phyloP scores from a whole-genome alignment of 2,797 vertebrate species.

The Gymnothorax javanicus region DNA sequence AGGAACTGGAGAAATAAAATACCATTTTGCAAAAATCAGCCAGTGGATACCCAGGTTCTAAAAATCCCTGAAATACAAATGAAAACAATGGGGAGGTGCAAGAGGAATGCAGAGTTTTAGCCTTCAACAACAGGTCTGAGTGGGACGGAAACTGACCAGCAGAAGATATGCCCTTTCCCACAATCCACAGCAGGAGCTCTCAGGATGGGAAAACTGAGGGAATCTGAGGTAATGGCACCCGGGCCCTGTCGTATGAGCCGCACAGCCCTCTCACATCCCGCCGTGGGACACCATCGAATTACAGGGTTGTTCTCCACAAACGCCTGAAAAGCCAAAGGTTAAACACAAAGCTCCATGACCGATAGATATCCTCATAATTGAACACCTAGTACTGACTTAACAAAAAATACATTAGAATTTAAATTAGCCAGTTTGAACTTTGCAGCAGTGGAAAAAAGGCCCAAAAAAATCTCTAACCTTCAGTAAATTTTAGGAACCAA shows the following conservation, averaged over 20 bases:
- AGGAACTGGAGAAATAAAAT: neutral
- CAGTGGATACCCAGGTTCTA: neutral
- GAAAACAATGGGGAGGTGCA: neutral
- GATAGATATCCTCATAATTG: neutral
- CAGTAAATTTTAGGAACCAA: neutral
- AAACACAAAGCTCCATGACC: neutral
- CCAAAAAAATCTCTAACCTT: neutral
- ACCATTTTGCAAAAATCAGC: neutral
- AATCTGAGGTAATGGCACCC: slow-evolving; percentile 78
- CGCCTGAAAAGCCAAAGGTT: slow-evolving; percentile 46
- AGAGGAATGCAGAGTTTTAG: neutral
- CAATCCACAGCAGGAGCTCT: slow-evolving; percentile 95
- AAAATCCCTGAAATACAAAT: neutral
- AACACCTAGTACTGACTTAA: neutral
- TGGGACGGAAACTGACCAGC: slow-evolving; percentile 79
- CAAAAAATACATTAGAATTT: neutral
- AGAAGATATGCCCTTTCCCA: slow-evolving; percentile 97
- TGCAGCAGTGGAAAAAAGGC: neutral
- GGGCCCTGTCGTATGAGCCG: slow-evolving; percentile 87
- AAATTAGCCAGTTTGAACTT: too few species aligned
- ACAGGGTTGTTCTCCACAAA: slow-evolving; percentile 99
- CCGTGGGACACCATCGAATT: slow-evolving; percentile 95
- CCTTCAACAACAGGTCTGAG: neutral
- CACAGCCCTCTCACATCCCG: slow-evolving; percentile 94
- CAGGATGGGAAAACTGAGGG: slow-evolving; percentile 87